phyloP scores from a whole-genome alignment of 2,888 invertebrate species.

The Oxycera nigricornis region DNA sequence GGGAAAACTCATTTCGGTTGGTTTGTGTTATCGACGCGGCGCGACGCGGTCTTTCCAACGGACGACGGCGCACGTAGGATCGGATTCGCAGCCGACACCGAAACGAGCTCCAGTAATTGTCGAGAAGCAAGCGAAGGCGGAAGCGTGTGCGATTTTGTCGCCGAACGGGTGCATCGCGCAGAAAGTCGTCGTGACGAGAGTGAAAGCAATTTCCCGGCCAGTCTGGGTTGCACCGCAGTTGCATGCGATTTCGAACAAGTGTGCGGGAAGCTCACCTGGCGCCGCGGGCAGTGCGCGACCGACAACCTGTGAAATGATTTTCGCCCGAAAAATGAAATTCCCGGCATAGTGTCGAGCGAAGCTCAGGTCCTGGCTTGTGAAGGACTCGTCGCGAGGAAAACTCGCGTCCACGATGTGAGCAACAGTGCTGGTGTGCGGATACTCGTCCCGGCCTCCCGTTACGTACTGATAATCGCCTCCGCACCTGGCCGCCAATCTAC shows the following conservation, averaged over 20 bases:
- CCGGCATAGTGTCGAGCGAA: neutral
- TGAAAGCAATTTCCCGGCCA: slow-evolving; percentile 4
- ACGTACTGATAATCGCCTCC: neutral
- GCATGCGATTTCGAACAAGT: slow-evolving; percentile 12
- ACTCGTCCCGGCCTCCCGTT: neutral
- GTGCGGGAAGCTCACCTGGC: slow-evolving; percentile 14
- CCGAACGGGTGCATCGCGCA: slow-evolving; percentile 43
- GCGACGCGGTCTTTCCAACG: neutral
- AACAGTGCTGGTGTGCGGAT: neutral
- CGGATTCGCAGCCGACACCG: neutral
- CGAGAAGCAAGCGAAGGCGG: slow-evolving; percentile 51
- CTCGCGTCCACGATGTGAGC: neutral
- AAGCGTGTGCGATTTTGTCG: slow-evolving; percentile 46
- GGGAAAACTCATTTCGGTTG: slow-evolving; percentile 20
- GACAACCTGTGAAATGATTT: neutral
- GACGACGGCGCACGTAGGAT: neutral
- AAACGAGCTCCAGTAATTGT: slow-evolving; percentile 49
- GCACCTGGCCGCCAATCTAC: neutral
- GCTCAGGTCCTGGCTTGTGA: neutral
- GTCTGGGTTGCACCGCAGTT: neutral
- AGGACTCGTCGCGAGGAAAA: neutral
- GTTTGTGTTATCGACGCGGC: neutral
- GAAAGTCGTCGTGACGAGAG: slow-evolving; percentile 31
- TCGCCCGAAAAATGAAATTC: neutral
- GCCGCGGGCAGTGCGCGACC: neutral